phyloP scores from a whole-genome alignment of 2,888 invertebrate genomes.

The Acanthococcus lagerstroemiae region DNA sequence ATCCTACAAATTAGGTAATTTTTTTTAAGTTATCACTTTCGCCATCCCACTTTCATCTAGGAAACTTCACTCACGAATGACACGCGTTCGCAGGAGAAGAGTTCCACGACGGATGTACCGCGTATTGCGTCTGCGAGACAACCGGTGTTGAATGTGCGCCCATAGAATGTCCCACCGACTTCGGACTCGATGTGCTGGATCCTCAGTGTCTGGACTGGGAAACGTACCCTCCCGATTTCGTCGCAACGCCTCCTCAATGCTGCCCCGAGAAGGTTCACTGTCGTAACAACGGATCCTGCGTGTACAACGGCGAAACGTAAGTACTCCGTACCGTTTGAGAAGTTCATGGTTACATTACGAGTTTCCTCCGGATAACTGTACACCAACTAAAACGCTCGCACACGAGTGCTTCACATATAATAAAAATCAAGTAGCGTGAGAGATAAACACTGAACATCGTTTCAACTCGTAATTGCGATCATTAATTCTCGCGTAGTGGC shows the following conservation, averaged over 20 bases:
- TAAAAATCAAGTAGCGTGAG: no score
- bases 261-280: constrained; percentile 71
- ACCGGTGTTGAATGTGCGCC: constrained; percentile 64
- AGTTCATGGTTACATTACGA: no score
- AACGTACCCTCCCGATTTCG: constrained; percentile 60
- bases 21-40: no score
- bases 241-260: constrained; percentile 63
- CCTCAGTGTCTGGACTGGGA: constrained; percentile 81
- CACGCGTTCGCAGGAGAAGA: constrained; percentile 50
- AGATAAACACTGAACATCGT: no score
- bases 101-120: constrained; percentile 71
- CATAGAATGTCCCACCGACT: constrained; percentile 71
- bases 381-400: no score
- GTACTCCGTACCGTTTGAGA: no score
- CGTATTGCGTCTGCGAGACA: constrained; percentile 64
- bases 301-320: constrained; percentile 53
- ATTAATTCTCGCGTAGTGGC: no score
- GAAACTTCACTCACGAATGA: no score
- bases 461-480: no score
- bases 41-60: no score
- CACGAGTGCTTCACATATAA: no score
- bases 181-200: constrained; percentile 73
- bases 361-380: no score
- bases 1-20: constrained; percentile 38
- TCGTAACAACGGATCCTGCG: constrained; percentile 71